Conservation (phyloP, 2,797 vertebrate genomes). For the Sebastiscus tertius region DNA sequence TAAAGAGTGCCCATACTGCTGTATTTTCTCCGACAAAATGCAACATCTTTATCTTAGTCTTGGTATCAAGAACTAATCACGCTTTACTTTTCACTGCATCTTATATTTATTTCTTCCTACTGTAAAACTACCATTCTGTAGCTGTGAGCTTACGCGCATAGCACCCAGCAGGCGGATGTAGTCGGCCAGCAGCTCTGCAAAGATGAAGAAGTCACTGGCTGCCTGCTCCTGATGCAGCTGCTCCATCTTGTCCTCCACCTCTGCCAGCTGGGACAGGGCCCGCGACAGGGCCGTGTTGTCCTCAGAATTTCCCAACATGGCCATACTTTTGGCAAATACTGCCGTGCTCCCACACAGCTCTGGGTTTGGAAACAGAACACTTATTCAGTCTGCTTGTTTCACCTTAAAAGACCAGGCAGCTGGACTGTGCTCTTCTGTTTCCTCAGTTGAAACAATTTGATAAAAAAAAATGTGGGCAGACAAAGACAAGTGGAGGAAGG, state of each 20-base stretch:
- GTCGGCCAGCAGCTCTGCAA: slow-evolving; percentile 92
- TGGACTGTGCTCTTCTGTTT: background rate
- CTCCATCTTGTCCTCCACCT: slow-evolving; percentile 98
- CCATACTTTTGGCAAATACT: slow-evolving; percentile 95
- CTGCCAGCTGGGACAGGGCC: slow-evolving; percentile 94
- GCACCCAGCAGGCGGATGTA: slow-evolving; percentile 93
- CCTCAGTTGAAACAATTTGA: background rate
- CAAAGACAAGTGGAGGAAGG: background rate
- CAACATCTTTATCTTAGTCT: background rate
- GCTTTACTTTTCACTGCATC: background rate
- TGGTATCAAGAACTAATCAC: background rate
- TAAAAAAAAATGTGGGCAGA: background rate
- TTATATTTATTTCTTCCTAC: background rate
- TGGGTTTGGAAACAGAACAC: slow-evolving; percentile 52
- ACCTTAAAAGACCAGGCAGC: background rate
- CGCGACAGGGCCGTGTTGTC: slow-evolving; percentile 95
- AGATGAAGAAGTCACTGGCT: slow-evolving; percentile 93
- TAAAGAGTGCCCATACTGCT: background rate
- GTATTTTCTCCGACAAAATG: background rate
- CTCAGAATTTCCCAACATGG: slow-evolving; percentile 96
- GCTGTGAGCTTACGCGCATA: slow-evolving; percentile 84
- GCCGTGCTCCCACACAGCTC: slow-evolving; percentile 92
- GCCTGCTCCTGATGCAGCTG: slow-evolving; percentile 96
- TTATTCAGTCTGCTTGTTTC: slow-evolving; percentile 8
- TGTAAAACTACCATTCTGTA: background rate